Percentiles rank a stretch among this genome's conserved stretches.
Conservation (phyloP, 2,797 vertebrate species). For the Corythornis leucogaster region DNA sequence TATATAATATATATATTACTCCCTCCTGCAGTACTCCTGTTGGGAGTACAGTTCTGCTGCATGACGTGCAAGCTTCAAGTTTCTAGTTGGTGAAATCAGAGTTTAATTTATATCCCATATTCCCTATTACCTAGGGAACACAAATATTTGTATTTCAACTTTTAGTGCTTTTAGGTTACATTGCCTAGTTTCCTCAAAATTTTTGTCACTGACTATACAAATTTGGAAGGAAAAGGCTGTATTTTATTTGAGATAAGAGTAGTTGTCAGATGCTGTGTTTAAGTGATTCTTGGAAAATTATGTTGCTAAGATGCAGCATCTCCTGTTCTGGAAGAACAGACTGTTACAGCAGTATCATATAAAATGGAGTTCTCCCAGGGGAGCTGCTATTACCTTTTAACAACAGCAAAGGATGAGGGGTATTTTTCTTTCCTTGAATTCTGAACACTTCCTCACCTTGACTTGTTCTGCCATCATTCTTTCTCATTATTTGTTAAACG, state of each 20-base stretch:
- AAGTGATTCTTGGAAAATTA: background rate
- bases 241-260: background rate
- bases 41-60: background rate
- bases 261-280: background rate
- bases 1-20: too few relatives aligned
- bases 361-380: background rate
- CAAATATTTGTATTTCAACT: background rate
- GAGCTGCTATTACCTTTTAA: background rate
- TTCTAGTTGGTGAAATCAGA: background rate
- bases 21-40: background rate
- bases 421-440: background rate
- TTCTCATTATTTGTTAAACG: background rate
- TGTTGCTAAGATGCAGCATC: background rate
- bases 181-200: background rate
- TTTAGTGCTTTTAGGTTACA: background rate
- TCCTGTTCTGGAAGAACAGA: background rate
- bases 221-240: background rate
- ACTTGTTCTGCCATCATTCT: background rate
- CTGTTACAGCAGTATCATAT: background rate
- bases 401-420: too few relatives aligned
- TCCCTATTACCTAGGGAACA: background rate
- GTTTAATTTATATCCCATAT: background rate
- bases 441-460: background rate
- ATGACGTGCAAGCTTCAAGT: background rate
- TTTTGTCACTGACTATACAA: background rate